These are phyloP conservation scores for Limonius californicus DNA, from an alignment of 1,140 invertebrate genomes.

Conservation along the genomic window DNA sequence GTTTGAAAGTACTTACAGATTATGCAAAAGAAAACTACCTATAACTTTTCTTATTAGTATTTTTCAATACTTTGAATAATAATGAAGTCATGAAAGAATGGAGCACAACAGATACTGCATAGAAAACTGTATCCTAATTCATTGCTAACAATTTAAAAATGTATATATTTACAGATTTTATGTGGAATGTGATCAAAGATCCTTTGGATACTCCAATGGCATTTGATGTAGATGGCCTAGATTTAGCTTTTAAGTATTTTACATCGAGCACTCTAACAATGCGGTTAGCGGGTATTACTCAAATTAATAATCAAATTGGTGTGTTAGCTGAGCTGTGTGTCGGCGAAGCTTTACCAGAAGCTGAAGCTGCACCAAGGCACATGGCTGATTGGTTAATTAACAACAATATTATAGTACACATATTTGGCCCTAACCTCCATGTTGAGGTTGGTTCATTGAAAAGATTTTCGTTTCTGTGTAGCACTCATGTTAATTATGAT, in stretches of 20 bases:
- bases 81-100: too few relatives aligned
- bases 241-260: constrained; percentile 92
- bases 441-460: constrained; percentile 65
- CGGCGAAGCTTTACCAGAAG: constrained; percentile 77
- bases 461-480: neutral
- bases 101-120: too few relatives aligned
- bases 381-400: constrained; percentile 84
- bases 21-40: too few relatives aligned
- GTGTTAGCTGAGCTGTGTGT: constrained; percentile 86
- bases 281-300: constrained; percentile 83
- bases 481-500: too few relatives aligned
- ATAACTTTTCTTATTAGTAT: too few relatives aligned
- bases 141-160: too few relatives aligned
- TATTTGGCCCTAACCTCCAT: constrained; percentile 94
- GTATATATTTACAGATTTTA: constrained; percentile 65
- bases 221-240: constrained; percentile 85
- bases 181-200: constrained; percentile 92
- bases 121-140: too few relatives aligned
- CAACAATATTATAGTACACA: constrained; percentile 89
- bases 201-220: constrained; percentile 79
- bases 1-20: too few relatives aligned
- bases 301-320: constrained; percentile 91
- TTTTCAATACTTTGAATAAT: too few relatives aligned
- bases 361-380: constrained; percentile 76
- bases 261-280: constrained; percentile 90